phyloP scores from a whole-genome alignment of 2,888 invertebrate species.

The Idaea straminata region DNA sequence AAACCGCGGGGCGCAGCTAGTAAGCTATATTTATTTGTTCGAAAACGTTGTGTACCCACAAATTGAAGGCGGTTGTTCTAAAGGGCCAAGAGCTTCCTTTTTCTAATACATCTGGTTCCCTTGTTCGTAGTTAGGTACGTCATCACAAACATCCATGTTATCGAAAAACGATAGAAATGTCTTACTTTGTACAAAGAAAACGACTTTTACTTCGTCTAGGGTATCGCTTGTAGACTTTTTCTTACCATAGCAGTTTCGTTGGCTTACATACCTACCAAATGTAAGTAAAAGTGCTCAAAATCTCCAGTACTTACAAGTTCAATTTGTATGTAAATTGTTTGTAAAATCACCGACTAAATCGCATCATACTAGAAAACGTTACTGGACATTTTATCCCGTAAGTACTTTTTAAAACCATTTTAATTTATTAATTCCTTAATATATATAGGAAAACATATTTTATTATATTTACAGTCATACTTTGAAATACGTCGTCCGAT shows the following conservation, averaged over 20 bases:
- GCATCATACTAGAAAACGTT: no score
- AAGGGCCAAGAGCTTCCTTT: background rate
- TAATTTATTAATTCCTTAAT: no score
- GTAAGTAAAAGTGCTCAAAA: no score
- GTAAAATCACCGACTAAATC: no score
- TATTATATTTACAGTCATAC: no score
- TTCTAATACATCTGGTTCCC: background rate
- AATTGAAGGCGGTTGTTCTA: background rate
- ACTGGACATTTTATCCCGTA: no score
- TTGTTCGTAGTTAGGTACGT: background rate
- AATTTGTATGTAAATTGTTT: no score
- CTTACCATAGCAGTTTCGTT: background rate
- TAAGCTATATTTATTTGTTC: background rate
- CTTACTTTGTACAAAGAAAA: background rate
- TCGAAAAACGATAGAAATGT: background rate
- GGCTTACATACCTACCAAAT: background rate
- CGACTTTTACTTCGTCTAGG: background rate
- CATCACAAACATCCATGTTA: background rate
- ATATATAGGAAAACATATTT: no score
- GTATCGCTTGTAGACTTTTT: background rate
- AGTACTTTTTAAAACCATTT: no score
- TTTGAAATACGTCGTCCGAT: no score
- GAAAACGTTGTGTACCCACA: background rate
- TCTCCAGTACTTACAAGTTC: no score
- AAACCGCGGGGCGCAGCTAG: no score